These are phyloP conservation scores for Cossypha heuglini DNA, from an alignment of 2,797 vertebrate species.

Conservation along the genomic window DNA sequence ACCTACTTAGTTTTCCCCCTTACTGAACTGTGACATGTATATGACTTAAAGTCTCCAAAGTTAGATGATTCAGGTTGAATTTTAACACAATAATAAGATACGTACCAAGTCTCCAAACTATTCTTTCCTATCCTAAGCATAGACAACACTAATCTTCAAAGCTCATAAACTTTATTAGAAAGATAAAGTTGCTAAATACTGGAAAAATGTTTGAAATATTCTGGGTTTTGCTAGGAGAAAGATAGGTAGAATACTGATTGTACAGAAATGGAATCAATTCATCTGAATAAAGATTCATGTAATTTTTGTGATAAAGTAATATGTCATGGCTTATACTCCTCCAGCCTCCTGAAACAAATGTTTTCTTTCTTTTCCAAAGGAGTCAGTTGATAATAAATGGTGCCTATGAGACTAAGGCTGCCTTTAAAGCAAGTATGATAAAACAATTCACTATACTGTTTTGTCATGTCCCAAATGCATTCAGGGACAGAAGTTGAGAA, in stretches of 20 bases:
- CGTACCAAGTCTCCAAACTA: background rate
- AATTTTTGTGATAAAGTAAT: background rate
- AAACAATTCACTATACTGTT: background rate
- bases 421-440: background rate
- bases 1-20: background rate
- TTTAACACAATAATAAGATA: background rate
- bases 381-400: background rate
- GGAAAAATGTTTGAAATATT: background rate
- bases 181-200: background rate
- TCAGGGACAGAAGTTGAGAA: background rate
- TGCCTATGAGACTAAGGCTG: background rate
- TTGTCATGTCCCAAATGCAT: background rate
- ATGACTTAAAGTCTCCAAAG: background rate
- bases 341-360: background rate
- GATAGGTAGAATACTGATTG: background rate
- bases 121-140: background rate
- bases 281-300: background rate
- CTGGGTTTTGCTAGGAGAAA: background rate
- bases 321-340: background rate
- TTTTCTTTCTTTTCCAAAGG: background rate
- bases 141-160: background rate
- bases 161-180: background rate
- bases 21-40: background rate
- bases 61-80: background rate
- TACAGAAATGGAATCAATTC: background rate